These are phyloP conservation scores for Nannoperca australis DNA, from an alignment of 2,797 vertebrate genomes.

Conservation along the genomic window DNA sequence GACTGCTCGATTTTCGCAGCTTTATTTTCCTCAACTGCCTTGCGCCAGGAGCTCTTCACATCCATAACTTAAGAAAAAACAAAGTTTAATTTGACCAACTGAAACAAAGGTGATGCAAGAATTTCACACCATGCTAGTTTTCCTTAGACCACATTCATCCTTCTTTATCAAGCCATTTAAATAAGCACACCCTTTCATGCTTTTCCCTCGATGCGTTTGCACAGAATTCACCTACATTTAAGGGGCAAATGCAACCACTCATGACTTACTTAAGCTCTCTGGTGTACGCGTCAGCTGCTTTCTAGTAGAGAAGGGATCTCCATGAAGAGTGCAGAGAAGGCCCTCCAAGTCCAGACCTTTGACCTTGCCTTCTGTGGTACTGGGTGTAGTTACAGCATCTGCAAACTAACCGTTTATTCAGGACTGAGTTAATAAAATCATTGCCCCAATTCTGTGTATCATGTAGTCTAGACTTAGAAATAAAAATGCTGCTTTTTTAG, in stretches of 20 bases:
- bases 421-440: neutral
- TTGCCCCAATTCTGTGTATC: rapidly evolving
- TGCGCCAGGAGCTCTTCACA: conserved; percentile 85
- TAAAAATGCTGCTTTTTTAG: too few relatives aligned
- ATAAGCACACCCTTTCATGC: neutral
- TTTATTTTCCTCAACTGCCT: conserved; percentile 79
- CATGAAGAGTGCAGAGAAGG: conserved; percentile 80
- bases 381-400: conserved; percentile 77
- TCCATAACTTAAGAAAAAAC: conserved; percentile 68
- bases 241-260: neutral
- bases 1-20: conserved; percentile 55
- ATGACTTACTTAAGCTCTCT: conserved; percentile 89
- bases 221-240: neutral
- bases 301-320: conserved; percentile 88
- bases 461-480: neutral
- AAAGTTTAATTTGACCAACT: neutral
- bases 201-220: too few relatives aligned
- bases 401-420: conserved; percentile 84
- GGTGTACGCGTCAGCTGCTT: conserved; percentile 91
- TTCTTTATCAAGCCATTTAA: neutral
- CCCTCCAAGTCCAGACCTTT: conserved; percentile 81
- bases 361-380: conserved; percentile 51
- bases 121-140: neutral
- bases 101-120: neutral
- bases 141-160: neutral